Conservation (phyloP, 2,113 vertebrate genomes). For the Tyto alba region DNA sequence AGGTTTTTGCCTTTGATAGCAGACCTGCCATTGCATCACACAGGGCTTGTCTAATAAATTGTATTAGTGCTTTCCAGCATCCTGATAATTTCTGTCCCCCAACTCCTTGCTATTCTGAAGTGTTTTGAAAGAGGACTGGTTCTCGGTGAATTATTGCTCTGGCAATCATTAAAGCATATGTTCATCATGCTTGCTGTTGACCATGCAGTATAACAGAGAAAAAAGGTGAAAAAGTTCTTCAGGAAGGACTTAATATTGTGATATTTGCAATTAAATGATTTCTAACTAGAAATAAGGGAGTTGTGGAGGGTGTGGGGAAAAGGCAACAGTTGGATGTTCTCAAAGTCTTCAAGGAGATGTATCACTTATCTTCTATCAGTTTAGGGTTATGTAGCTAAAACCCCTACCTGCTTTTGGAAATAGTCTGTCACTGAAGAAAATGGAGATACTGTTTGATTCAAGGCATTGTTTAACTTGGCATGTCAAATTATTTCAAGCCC, state of each 20-base stretch:
- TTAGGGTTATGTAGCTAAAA: neutral
- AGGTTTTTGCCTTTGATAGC: conserved; percentile 67
- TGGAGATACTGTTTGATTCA: neutral
- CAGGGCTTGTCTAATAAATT: conserved; percentile 63
- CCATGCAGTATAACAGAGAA: neutral
- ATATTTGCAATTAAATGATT: neutral
- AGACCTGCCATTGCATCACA: conserved; percentile 53
- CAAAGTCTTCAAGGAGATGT: neutral
- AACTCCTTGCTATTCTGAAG: conserved; percentile 11
- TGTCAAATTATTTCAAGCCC: neutral
- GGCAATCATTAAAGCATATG: neutral
- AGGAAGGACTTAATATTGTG: neutral
- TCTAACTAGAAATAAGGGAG: neutral
- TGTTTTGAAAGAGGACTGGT: conserved; percentile 32
- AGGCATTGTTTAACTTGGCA: neutral
- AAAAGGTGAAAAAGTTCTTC: neutral
- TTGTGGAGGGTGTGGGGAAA: neutral
- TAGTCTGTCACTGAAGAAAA: neutral
- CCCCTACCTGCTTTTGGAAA: neutral
- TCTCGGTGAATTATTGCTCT: neutral
- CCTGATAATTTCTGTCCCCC: conserved; percentile 43
- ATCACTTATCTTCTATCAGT: neutral
- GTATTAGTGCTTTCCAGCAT: conserved; percentile 43
- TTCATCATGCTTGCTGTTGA: neutral
- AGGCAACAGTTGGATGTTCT: neutral